A percentile compares a stretch with the other conserved stretches of the same genome.
Conservation (phyloP, 1,140 invertebrate genomes). For the Papilio polyxenes region DNA sequence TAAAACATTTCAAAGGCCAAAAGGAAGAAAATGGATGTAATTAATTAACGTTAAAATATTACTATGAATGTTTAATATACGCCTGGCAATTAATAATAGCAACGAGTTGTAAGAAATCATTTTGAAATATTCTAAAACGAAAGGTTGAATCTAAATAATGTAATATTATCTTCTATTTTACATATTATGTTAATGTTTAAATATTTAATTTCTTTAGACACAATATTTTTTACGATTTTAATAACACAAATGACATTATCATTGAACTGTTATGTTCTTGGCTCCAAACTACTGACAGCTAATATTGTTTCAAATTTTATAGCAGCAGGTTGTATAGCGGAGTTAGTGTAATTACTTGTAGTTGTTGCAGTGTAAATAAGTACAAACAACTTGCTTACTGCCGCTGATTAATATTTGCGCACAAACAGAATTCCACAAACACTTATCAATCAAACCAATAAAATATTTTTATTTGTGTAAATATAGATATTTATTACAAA, state of each 20-base stretch:
- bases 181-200: neutral
- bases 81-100: constrained; percentile 23
- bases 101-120: constrained; percentile 9
- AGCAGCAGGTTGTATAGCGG: too few species aligned
- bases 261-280: too few species aligned
- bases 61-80: constrained; percentile 13
- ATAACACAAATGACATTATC: neutral
- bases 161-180: neutral
- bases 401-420: neutral
- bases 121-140: constrained; percentile 9
- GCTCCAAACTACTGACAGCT: too few species aligned
- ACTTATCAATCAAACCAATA: constrained; percentile 3
- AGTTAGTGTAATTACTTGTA: neutral
- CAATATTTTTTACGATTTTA: neutral
- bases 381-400: neutral
- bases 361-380: neutral
- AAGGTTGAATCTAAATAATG: neutral
- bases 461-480: neutral
- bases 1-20: constrained; percentile 15
- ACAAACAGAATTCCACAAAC: neutral
- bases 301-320: too few species aligned
- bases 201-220: neutral
- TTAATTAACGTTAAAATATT: constrained; percentile 26
- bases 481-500: neutral
- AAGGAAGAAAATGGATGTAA: constrained; percentile 23